Evolutionary conservation across 2,888 invertebrate genomes (phyloP), one percentile per base, ranked within the genome.

Genomic region (Diachrysia chrysitis): DNA sequence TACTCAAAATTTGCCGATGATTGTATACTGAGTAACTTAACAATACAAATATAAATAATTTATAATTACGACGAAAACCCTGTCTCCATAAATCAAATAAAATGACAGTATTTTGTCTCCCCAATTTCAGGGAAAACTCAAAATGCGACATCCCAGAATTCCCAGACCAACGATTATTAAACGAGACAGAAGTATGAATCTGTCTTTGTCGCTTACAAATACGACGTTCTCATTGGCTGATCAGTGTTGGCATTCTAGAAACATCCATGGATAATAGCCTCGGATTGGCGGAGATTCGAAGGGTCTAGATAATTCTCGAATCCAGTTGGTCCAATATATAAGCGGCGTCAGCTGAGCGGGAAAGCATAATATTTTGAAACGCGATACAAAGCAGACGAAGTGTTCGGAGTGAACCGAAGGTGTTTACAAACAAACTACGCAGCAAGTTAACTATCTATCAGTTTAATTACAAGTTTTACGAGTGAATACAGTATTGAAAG

Each of bases 331-430:
- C 81, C 48, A 74, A 73, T 90, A 90, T 92, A 91, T 84, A 93
- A 88, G 79, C 83, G 63, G 60, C 60, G 35, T 7, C n/a, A 68
- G 68, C 59, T 60, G 71, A 86, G 89, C 90, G 90, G 89, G 85
- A 86, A 92, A 85, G 79, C 92, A 93, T 84, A 84, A 83, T 85
- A 73, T 87, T 91, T 93, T 88, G 87, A 93, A 92, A 91, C 86
- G 81, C 89, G 81, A 90, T 81, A 87, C 84, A 65, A 87, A 81
- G 71, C 72, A 84, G 80, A 89, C 89, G 67, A 74, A 83, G 80
- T 76, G 79, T 89, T 90, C 89, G 87, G 87, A 85, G 82, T 79
- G 69, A 85, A 87, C 84, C 89, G 87, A 84, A 86, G 71, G 82
- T 84, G 75, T 83, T 83, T 82, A 73, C 42, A 63, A 48, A 48